Evolutionary conservation across 1,140 invertebrate species (phyloP), one percentile per base, ranked within the genome.

Genomic region (Luehdorfia chinensis): DNA sequence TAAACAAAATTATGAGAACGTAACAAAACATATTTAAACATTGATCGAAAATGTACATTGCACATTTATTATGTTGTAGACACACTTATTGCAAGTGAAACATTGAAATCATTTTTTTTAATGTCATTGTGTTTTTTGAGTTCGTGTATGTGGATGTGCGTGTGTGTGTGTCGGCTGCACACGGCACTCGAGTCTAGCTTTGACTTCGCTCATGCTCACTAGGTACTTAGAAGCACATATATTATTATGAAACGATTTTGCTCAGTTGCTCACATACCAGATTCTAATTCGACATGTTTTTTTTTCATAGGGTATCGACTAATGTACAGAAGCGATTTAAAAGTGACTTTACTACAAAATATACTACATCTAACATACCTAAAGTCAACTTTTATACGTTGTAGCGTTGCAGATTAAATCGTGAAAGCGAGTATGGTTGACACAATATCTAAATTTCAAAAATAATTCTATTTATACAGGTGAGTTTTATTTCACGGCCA

Each of bases 241-340:
- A 41, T 34, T 41, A 3, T 27, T 30, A 43, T 18, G 39, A 16
- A 30, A 31, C 30, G 30, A 6, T 54, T 47, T 33, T 51, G 51
- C 57, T 43, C 7, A 50, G 75, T 81, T 56, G 83, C 83, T 86
- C 83, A 86, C 83, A 86, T 86, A 86, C 83, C 80, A 83, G 83
- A 83, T 77, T 52, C 66, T 43, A 44, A n/a, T 12, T 19, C 15
- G 28, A 41, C 16, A 23, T 37, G 5, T 34, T 18, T 4, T 12
- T 13, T 18, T 4, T 12, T 13, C 4, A 12, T 14, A 13, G 9
- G n/a, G 19, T 34, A 34, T 18, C 27, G 11, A 12, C 39, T 43
- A 30, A 18, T 12, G 1, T 30, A 43, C 25, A 30, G 23, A 34
- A 34, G 33, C 33, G 16, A 16, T n/a, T 16, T n/a, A 15, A 30